These are phyloP conservation scores for Seriola quinqueradiata DNA, from an alignment of 2,113 vertebrate genomes.

Conservation along the genomic window DNA sequence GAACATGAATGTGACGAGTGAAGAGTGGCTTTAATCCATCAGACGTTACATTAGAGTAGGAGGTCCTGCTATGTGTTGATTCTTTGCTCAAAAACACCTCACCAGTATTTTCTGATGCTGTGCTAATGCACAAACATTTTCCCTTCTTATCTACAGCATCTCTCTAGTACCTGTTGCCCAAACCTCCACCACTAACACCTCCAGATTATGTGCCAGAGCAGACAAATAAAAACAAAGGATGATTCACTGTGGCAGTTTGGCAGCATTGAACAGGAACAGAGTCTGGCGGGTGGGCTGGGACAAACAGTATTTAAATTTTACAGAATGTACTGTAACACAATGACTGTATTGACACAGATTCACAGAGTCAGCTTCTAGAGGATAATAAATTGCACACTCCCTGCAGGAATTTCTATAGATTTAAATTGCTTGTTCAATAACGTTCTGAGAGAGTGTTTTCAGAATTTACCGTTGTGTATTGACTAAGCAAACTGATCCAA, in stretches of 20 bases:
- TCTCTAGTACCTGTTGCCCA: slow-evolving; percentile 47
- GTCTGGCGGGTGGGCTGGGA: slow-evolving; percentile 42
- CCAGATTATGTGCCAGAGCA: slow-evolving; percentile 38
- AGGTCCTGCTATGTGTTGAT: background rate
- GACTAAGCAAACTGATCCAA: slow-evolving; percentile 54
- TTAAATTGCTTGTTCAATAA: slow-evolving; percentile 59
- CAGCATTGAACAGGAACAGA: slow-evolving; percentile 43
- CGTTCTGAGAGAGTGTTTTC: slow-evolving; percentile 54
- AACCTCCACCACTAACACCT: slow-evolving; percentile 46
- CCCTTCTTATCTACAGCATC: slow-evolving; percentile 13
- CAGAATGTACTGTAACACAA: slow-evolving; percentile 44
- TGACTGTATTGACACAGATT: slow-evolving; percentile 54
- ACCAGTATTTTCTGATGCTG: background rate
- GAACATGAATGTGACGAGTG: background rate
- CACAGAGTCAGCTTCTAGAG: slow-evolving; percentile 36
- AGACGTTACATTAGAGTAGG: background rate
- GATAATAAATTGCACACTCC: slow-evolving; percentile 48
- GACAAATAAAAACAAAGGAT: slow-evolving; percentile 61
- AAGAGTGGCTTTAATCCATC: background rate
- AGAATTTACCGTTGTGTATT: slow-evolving; percentile 55
- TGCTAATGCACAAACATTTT: slow-evolving; percentile 16
- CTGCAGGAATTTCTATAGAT: slow-evolving; percentile 54
- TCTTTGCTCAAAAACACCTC: background rate
- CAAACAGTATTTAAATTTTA: slow-evolving; percentile 59
- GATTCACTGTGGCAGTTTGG: slow-evolving; percentile 64